A percentile compares a stretch with the other conserved stretches of the same genome.
These are phyloP conservation scores for Parochlus steinenii DNA, from an alignment of 2,888 invertebrate genomes.

Conservation along the genomic window DNA sequence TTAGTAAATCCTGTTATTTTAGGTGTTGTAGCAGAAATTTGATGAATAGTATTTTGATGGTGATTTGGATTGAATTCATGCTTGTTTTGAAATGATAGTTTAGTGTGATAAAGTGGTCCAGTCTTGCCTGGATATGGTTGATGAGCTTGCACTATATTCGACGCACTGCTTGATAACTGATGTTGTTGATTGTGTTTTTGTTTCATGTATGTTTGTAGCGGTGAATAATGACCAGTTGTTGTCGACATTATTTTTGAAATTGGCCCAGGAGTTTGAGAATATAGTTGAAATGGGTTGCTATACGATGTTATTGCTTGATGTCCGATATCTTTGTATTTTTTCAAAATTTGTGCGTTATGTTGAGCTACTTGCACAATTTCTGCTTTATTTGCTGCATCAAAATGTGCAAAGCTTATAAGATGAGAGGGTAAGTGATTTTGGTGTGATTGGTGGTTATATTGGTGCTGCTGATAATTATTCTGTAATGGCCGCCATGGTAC, in stretches of 20 bases:
- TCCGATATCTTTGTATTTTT: constrained; percentile 4
- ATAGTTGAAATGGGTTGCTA: constrained; percentile 7
- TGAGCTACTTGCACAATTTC: constrained; percentile 10
- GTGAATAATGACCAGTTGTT: no score
- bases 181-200: neutral
- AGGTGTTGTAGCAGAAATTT: constrained; percentile 7
- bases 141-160: constrained; percentile 3
- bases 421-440: neutral
- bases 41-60: constrained; percentile 10
- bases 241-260: neutral
- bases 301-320: constrained; percentile 10
- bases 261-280: constrained; percentile 5
- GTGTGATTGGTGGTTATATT: constrained; percentile 3
- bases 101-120: constrained; percentile 8
- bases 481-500: constrained; percentile 10
- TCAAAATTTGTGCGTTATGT: constrained; percentile 8
- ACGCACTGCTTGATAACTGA: constrained; percentile 2
- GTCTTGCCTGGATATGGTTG: constrained; percentile 8
- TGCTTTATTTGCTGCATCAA: constrained; percentile 3
- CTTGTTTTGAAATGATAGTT: constrained; percentile 5
- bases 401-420: constrained; percentile 7
- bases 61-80: neutral
- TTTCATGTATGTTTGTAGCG: no score
- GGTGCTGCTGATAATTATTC: constrained; percentile 5
- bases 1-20: constrained; percentile 11